Base-by-base conservation (phyloP, 64 coral and sea anemone species). In the Actinia tenebrosa region DNA sequence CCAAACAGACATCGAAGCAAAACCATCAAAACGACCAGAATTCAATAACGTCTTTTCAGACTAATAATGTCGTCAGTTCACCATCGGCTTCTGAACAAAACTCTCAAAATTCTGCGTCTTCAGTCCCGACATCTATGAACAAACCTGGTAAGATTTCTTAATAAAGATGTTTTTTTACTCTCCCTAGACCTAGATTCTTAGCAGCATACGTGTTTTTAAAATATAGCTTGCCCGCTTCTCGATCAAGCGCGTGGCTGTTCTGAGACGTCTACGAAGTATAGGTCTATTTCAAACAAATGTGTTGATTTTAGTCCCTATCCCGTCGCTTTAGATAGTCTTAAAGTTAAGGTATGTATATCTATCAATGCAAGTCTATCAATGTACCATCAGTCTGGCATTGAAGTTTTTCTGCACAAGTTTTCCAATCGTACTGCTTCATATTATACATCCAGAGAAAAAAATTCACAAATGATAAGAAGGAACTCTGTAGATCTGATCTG, bases 1-100 rank as follows among this genome's bases (percentile, higher is more conserved):
- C 16, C 7, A 81, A 53, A 81, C 79, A 0, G 5, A 53, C 5
- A 53, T 81, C 50, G 23, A 45, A 52, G 17, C 79, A 47, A 20
- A 53, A 52, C 22, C 30, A 81, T 20, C 42, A 20, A 52, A 22
- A 53, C 6, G 10, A 81, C 14, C 44, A 81, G 19, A n/a, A 53
- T 22, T 44, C 11, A 18, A 42, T 79, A 13, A 79, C 45, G 6
- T 45, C 77, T 44, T 79, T 37, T 43, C 77, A 79, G 10, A 10
- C 30, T 6, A 17, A 77, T 77, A n/a, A 20, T 47, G 77, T 79
- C 77, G 77, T 79, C 47, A 50, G 47, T 79, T 79, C 44, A 15
- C 14, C 77, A 17, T 79, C 77, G 77, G 10, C 77, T 79, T 79
- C 77, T 15, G 37, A 43, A 79, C 77, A 79, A 47, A 79, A 79